Evolutionary conservation across 1,140 invertebrate genomes (phyloP).

Genomic region (Drosophila quadrilineata): DNA sequence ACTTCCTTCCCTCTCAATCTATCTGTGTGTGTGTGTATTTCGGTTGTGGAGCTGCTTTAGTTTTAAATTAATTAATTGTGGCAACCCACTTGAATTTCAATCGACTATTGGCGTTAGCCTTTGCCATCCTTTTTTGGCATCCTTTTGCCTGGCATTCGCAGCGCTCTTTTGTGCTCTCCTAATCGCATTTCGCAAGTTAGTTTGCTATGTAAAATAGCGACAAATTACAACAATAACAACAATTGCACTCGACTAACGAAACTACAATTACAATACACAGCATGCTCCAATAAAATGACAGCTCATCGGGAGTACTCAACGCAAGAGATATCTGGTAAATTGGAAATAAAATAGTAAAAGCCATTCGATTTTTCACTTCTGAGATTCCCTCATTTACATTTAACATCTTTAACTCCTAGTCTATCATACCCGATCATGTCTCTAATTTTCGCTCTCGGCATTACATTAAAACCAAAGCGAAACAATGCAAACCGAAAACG

Average conservation of each 20-base stretch:
- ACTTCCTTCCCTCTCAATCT: background rate
- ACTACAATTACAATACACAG: conserved; percentile 17
- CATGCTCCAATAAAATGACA: background rate
- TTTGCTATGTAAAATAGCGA: conserved; percentile 60
- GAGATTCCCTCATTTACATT: too few species aligned
- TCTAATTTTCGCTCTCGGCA: background rate
- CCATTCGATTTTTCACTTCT: too few species aligned
- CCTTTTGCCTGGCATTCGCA: background rate
- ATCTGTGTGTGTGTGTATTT: background rate
- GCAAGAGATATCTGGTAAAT: too few species aligned
- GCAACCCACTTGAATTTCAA: conserved; percentile 74
- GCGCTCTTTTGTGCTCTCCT: conserved; percentile 29
- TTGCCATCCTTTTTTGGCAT: background rate
- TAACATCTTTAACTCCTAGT: too few species aligned
- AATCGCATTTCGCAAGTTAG: conserved; percentile 61
- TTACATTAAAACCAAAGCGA: conserved; percentile 7
- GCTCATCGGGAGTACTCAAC: too few species aligned
- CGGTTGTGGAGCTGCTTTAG: background rate
- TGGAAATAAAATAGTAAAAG: too few species aligned
- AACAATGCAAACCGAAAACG: conserved; percentile 7
- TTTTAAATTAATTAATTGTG: conserved; percentile 68
- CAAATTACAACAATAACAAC: conserved; percentile 47
- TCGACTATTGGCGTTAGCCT: conserved; percentile 32
- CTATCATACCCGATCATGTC: background rate
- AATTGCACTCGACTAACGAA: background rate